A percentile compares a stretch with the other conserved stretches of the same genome.
Conservation (phyloP, 2,797 vertebrate genomes). For the Mus caroli region DNA sequence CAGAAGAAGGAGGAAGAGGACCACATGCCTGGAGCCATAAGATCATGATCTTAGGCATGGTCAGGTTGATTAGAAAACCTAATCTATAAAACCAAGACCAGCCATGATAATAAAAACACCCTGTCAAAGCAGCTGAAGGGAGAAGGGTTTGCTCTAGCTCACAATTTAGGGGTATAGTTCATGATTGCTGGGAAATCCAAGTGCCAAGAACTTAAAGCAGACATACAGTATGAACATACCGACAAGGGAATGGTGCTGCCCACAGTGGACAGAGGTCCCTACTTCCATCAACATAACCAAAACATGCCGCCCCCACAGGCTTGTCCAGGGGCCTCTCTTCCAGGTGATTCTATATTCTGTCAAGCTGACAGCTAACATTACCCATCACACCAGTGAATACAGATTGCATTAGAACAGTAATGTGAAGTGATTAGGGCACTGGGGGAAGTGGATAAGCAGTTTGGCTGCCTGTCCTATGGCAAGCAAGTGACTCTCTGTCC, state of each 20-base stretch:
- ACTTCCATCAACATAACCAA: neutral
- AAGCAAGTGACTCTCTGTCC: too few species aligned
- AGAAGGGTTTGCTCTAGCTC: too few species aligned
- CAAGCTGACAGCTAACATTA: neutral
- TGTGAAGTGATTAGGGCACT: neutral
- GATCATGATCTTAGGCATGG: neutral
- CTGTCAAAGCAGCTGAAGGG: neutral
- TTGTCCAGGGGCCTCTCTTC: neutral
- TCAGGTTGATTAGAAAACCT: too few species aligned
- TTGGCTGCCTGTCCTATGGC: neutral
- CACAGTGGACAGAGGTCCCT: neutral
- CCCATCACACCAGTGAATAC: neutral
- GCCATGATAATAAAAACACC: neutral
- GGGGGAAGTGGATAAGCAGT: neutral
- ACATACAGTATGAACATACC: neutral
- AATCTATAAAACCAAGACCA: neutral
- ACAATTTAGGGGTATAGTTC: neutral
- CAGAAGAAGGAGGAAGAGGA: neutral
- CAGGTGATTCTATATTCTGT: neutral
- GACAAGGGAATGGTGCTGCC: neutral
- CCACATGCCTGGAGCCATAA: neutral
- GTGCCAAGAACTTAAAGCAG: neutral
- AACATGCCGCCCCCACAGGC: neutral
- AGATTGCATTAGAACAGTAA: neutral
- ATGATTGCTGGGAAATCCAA: neutral